Conservation (phyloP, 1,140 invertebrate species). For the Nebria ingens region DNA sequence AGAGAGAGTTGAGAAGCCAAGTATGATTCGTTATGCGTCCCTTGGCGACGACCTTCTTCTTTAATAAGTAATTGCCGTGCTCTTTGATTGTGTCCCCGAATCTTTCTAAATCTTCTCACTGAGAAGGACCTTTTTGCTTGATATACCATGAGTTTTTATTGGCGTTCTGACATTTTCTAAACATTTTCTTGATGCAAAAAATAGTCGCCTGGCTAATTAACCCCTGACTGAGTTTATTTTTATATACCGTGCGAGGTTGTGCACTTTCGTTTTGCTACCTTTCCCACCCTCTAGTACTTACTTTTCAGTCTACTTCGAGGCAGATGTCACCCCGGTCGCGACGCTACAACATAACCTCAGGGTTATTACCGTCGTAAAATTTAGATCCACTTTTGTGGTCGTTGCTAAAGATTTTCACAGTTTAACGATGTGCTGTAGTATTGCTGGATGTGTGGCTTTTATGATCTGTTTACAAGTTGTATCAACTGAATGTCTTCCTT, state of each 20-base stretch:
- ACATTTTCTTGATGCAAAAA: slow-evolving; percentile 16
- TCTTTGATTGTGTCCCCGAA: slow-evolving; percentile 9
- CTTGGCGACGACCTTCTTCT: slow-evolving; percentile 4
- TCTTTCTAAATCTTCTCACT: slow-evolving; percentile 14
- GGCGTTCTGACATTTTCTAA: slow-evolving; percentile 40
- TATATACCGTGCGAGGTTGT: background rate
- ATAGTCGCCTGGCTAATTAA: background rate
- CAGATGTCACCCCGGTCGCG: background rate
- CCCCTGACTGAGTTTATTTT: background rate
- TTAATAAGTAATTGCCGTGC: slow-evolving; percentile 8
- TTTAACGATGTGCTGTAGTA: background rate
- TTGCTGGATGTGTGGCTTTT: background rate
- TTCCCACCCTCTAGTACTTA: background rate
- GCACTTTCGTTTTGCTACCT: background rate
- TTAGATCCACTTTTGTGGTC: slow-evolving; percentile 3
- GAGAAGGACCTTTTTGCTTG: slow-evolving; percentile 22
- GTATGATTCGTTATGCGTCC: no score
- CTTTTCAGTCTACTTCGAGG: background rate
- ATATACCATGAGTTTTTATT: slow-evolving; percentile 43
- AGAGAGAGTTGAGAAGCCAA: no score
- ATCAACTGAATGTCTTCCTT: no score
- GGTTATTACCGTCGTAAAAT: slow-evolving; percentile 7
- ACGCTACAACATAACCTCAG: background rate
- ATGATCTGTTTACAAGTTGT: background rate
- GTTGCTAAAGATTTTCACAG: background rate